Evolutionary conservation across 2,888 invertebrate genomes (phyloP).

Genomic region (Drosophila setosimentum): DNA sequence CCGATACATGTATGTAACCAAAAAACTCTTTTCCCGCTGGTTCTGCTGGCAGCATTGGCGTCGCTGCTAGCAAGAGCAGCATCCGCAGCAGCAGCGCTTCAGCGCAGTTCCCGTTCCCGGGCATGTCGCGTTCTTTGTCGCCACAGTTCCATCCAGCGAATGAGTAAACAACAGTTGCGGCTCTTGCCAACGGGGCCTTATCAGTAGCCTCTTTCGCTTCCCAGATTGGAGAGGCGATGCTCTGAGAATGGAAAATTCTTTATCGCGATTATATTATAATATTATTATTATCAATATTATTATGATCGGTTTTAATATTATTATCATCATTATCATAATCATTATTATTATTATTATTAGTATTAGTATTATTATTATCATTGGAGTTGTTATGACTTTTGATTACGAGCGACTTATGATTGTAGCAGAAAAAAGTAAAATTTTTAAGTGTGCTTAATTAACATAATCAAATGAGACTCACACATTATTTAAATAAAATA

Average conservation of each 20-base stretch:
- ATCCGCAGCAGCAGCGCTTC: not conserved
- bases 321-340: too few species aligned
- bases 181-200: slow-evolving; percentile 21
- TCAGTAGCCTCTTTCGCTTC: slow-evolving; percentile 17
- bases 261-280: not conserved
- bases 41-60: slow-evolving; percentile 3
- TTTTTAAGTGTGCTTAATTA: not conserved
- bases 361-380: not conserved
- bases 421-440: not conserved
- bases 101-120: slow-evolving; percentile 10
- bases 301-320: too few species aligned
- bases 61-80: slow-evolving; percentile 17
- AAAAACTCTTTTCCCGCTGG: slow-evolving; percentile 43
- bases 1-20: slow-evolving; percentile 51
- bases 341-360: too few species aligned
- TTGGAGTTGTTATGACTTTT: not conserved
- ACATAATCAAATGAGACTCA: not conserved
- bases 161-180: slow-evolving; percentile 18
- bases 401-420: not conserved
- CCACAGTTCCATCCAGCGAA: slow-evolving; percentile 22
- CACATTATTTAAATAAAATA: not conserved
- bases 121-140: slow-evolving; percentile 33
- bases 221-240: not conserved
- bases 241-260: not conserved
- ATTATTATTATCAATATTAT: not conserved